A percentile compares a stretch with the other conserved stretches of the same genome.
phyloP scores from a whole-genome alignment of 2,113 vertebrate genomes.

The Ariopsis seemanni region DNA sequence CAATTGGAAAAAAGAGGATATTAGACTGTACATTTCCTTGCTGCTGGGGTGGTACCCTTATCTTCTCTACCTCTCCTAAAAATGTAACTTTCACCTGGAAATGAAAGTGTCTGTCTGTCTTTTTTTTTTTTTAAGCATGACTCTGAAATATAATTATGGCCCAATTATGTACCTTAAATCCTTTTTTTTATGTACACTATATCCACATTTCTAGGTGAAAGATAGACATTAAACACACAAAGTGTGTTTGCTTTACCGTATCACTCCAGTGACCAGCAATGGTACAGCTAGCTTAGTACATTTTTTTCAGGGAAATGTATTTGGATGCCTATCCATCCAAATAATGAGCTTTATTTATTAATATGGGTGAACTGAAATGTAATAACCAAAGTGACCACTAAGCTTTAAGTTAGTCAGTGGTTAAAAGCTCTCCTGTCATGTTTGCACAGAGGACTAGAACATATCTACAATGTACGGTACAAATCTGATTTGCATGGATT shows the following conservation, averaged over 20 bases:
- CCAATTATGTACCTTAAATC: background rate
- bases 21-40: background rate
- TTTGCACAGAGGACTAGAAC: background rate
- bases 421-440: background rate
- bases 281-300: background rate
- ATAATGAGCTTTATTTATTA: background rate
- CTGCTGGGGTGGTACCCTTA: background rate
- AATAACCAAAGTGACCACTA: background rate
- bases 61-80: background rate
- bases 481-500: background rate
- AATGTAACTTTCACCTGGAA: background rate
- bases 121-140: background rate
- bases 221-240: background rate
- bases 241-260: background rate
- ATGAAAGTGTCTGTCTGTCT: background rate
- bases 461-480: background rate
- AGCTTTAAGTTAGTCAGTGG: background rate
- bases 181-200: background rate
- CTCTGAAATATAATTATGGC: background rate
- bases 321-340: background rate
- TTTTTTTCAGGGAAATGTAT: background rate
- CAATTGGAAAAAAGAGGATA: background rate
- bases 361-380: background rate
- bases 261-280: background rate
- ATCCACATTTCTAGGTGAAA: background rate